Evolutionary conservation across 2,888 invertebrate genomes (phyloP).

Genomic region (Cabera pusaria): DNA sequence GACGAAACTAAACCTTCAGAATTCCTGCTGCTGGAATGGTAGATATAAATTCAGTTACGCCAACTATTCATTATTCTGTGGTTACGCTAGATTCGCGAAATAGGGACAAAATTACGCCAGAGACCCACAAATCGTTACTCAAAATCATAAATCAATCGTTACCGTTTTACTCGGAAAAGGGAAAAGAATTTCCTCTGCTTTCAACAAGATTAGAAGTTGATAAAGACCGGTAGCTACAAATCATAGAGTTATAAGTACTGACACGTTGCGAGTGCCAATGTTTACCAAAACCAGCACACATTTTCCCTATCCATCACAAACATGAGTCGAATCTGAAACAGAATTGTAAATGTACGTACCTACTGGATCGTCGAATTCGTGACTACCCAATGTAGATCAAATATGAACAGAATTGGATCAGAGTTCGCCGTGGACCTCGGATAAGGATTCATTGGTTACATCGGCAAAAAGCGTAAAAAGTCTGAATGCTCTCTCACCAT

Average conservation of each 20-base stretch:
- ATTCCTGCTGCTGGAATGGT: no score
- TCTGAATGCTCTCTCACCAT: slow-evolving; percentile 26
- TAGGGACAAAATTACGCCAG: no score
- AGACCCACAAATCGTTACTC: no score
- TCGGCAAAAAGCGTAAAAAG: slow-evolving; percentile 40
- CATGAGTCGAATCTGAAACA: slow-evolving; percentile 46
- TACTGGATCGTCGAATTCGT: slow-evolving; percentile 45
- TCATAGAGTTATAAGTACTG: slow-evolving; percentile 11
- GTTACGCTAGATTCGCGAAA: no score
- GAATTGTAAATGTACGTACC: slow-evolving; percentile 53
- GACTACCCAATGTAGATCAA: slow-evolving; percentile 57
- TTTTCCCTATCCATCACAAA: slow-evolving; percentile 37
- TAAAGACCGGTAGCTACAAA: slow-evolving; percentile 11
- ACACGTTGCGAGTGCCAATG: slow-evolving; percentile 17
- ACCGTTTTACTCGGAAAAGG: not conserved
- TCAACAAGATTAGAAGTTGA: slow-evolving; percentile 12
- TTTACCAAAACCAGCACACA: slow-evolving; percentile 38
- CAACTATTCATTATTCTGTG: no score
- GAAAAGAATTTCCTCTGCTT: slow-evolving; percentile 5
- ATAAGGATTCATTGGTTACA: slow-evolving; percentile 41
- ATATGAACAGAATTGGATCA: slow-evolving; percentile 55
- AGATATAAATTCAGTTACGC: no score
- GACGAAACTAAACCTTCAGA: no score
- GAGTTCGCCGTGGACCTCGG: slow-evolving; percentile 36
- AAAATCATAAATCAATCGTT: slow-evolving; percentile 1